Base-by-base conservation (phyloP, 2,797 vertebrate genomes). In the Hippoglossus hippoglossus region DNA sequence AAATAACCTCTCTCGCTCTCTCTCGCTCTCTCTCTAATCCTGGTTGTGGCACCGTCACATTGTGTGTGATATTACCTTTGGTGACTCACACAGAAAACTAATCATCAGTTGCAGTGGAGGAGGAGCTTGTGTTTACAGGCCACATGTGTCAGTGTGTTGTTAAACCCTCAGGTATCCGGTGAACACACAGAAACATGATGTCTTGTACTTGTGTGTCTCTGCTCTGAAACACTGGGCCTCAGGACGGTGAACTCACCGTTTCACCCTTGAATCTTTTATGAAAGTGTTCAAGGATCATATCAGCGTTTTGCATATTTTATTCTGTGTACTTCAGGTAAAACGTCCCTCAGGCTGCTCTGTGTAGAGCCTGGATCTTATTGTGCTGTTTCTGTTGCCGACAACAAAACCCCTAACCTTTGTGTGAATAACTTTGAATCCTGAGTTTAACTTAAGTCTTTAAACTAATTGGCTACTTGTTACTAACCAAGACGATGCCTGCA, bases 201-300 rank as follows among this genome's bases (percentile, higher is more conserved):
- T 34, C 2, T 34, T 47, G 13, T 44, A 1, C 13, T 44, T 5
- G 4, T 44, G 44, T 47, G 15, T 18, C 6, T 46, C 44, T 46
- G 44, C 16, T 47, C 44, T 19, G 44, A 47, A 47, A 8, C 44
- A 47, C 44, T 46, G 6, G 2, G 44, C 44, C 18, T 6, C 44
- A 47, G 44, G 19, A 21, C 16, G 3, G 12, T 7, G 46, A 62
- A 15, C 21, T 78, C 58, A 46, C 34, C 16, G 3, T 26, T 53
- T 52, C 56, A 13, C 57, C 67, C 50, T 0, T 51, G 4, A 77
- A 77, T 71, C 73, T 56, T 83, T 76, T 11, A 73, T 73, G 25
- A 47, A 44, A 41, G 22, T 28, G 2, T 71, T 63, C 3, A 41
- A 50, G 16, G 34, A 69, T 65, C 73, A 65, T 44, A 19, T 2